Conservation (phyloP, 2,113 vertebrate species). For the Gnathonemus longibarbis region DNA sequence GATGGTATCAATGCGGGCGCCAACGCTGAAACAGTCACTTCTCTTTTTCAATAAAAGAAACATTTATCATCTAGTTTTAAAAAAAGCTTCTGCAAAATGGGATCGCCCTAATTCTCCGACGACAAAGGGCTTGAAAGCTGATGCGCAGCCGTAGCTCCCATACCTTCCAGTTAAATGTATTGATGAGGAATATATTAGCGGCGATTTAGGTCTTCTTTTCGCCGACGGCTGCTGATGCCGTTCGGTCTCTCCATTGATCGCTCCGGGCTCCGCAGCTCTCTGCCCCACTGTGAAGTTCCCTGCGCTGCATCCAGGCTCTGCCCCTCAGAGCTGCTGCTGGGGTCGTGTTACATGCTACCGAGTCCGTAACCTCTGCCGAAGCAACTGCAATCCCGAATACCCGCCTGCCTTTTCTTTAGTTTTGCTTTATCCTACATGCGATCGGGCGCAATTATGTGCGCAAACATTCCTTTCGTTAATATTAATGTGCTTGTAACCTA, state of each 20-base stretch:
- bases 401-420: background rate
- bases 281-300: background rate
- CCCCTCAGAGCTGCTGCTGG: slow-evolving; percentile 28
- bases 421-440: background rate
- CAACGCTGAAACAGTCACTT: slow-evolving; percentile 27
- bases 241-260: background rate
- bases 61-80: background rate
- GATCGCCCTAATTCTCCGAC: background rate
- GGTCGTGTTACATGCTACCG: slow-evolving; percentile 23
- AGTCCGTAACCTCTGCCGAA: slow-evolving; percentile 12
- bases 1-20: slow-evolving; percentile 42
- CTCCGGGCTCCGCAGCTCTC: background rate
- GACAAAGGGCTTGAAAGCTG: background rate
- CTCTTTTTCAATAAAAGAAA: background rate
- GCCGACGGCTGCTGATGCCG: background rate
- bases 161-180: background rate
- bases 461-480: background rate
- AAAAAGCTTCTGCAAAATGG: background rate
- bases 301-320: background rate
- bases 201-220: background rate
- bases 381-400: background rate
- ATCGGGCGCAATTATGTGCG: background rate
- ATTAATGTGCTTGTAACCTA: background rate
- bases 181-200: background rate
- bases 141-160: background rate